These are phyloP conservation scores for Leistus spinibarbis DNA, from an alignment of 2,888 invertebrate genomes.

Conservation along the genomic window DNA sequence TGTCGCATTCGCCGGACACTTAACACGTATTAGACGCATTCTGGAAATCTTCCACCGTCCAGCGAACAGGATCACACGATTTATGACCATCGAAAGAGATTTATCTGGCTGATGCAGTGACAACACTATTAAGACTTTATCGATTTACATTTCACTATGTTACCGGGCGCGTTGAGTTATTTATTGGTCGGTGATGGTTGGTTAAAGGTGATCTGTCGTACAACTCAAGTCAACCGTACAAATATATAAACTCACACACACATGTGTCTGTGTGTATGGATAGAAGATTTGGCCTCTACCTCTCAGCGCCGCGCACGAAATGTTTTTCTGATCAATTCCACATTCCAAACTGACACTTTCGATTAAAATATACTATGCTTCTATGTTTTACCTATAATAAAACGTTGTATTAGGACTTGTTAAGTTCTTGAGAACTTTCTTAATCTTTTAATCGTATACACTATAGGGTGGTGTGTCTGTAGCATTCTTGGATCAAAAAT, in stretches of 20 bases:
- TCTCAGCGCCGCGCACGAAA: background rate
- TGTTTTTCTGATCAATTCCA: background rate
- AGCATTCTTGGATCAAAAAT: too few species aligned
- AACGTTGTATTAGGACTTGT: background rate
- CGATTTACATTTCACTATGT: constrained; percentile 28
- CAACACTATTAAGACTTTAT: constrained; percentile 31
- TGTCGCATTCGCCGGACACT: background rate
- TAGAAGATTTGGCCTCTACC: background rate
- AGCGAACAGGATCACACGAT: background rate
- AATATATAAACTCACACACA: background rate
- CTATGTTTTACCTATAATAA: background rate
- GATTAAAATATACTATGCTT: background rate
- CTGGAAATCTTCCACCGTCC: background rate
- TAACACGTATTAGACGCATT: constrained; percentile 7
- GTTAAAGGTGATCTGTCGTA: background rate
- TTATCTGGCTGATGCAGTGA: constrained; percentile 25
- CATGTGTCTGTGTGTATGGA: background rate
- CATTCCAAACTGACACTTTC: background rate
- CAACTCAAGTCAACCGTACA: background rate
- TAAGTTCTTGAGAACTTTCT: background rate
- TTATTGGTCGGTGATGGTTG: constrained; percentile 17
- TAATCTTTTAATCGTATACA: too few species aligned
- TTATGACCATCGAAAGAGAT: constrained; percentile 13
- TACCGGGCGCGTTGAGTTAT: constrained; percentile 17
- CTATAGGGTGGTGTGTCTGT: too few species aligned